Percentiles rank a stretch among this genome's conserved stretches.
Conservation (phyloP, 2,113 vertebrate genomes). For the Gavia stellata region DNA sequence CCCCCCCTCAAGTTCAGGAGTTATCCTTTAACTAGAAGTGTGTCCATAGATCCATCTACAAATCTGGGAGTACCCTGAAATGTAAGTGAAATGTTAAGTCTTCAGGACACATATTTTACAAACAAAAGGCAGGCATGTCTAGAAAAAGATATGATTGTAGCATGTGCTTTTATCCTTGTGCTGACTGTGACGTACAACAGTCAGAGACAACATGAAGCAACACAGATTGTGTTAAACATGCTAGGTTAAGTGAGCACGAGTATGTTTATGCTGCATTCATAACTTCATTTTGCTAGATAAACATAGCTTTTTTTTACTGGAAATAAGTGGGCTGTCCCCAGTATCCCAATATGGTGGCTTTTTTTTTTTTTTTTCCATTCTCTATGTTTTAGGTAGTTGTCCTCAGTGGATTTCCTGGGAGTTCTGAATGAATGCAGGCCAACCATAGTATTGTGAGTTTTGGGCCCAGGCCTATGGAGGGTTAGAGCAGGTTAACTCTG, state of each 20-base stretch:
- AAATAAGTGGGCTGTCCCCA: background rate
- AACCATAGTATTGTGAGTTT: background rate
- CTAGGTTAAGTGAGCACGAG: background rate
- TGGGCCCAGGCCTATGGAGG: background rate
- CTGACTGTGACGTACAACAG: background rate
- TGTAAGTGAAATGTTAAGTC: background rate
- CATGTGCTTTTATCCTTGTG: background rate
- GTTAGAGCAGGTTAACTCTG: background rate
- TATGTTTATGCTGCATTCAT: background rate
- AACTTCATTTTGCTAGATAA: background rate
- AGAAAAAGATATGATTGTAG: background rate
- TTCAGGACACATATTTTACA: background rate
- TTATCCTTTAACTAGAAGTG: background rate
- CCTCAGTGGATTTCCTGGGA: background rate
- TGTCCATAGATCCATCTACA: background rate
- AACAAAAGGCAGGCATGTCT: background rate
- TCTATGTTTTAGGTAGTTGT: background rate
- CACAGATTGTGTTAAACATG: background rate
- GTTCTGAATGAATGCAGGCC: background rate
- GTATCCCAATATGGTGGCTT: background rate
- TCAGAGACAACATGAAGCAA: background rate
- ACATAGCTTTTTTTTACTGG: background rate
- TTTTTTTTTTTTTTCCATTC: background rate
- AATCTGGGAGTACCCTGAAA: background rate
- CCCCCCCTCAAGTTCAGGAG: background rate